These are phyloP conservation scores for Pseudorhiza aurosa DNA, from an alignment of 30 jellyfish, hydroid and myxozoan species.

Conservation along the genomic window DNA sequence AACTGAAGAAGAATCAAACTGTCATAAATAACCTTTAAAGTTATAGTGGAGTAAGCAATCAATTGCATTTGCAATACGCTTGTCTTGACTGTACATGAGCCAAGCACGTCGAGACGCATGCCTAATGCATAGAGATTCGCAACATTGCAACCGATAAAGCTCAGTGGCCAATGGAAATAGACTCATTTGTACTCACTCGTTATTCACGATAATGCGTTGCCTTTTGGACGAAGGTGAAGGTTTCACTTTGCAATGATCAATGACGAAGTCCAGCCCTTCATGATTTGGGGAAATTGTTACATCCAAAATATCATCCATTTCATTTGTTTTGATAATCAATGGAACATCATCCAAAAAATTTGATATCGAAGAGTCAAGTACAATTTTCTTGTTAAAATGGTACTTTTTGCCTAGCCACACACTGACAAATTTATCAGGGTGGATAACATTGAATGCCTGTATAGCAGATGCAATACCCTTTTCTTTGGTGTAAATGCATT, in stretches of 20 bases:
- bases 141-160: no score
- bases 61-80: no score
- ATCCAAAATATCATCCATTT: conserved; percentile 22
- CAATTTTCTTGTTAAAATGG: conserved; percentile 26
- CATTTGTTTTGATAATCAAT: conserved; percentile 15
- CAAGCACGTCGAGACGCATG: background rate
- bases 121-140: no score
- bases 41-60: no score
- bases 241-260: conserved; percentile 61
- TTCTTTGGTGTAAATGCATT: conserved; percentile 33
- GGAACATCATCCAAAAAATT: conserved; percentile 5
- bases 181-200: conserved; percentile 58
- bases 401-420: conserved; percentile 32
- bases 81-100: no score
- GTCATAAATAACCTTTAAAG: no score
- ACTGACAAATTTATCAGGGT: conserved; percentile 36
- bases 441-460: conserved; percentile 3
- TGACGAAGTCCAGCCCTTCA: conserved; percentile 16
- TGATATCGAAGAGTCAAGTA: conserved; percentile 23
- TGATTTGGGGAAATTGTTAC: background rate
- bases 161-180: no score
- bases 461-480: conserved; percentile 14
- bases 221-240: conserved; percentile 53
- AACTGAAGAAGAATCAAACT: no score
- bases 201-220: conserved; percentile 19